Percentiles rank a stretch among this genome's conserved stretches.
phyloP scores from a whole-genome alignment of 2,797 vertebrate genomes.

The Fistularia commersonii region DNA sequence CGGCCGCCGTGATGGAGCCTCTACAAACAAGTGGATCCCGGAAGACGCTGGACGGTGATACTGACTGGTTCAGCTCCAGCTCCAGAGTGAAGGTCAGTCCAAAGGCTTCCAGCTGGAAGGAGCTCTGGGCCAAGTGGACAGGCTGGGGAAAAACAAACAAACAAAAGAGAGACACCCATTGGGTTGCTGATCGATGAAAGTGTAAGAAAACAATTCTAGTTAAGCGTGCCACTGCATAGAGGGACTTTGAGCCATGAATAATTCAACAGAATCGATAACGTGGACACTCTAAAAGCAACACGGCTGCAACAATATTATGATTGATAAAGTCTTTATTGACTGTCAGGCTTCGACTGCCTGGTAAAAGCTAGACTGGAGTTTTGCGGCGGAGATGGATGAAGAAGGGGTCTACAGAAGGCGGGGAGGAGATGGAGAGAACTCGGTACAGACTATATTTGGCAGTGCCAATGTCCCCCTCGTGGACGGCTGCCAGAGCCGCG shows the following conservation, averaged over 20 bases:
- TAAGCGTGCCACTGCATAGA: slow-evolving; percentile 14
- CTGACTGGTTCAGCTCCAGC: slow-evolving; percentile 93
- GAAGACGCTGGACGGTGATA: slow-evolving; percentile 36
- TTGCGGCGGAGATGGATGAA: slow-evolving; percentile 12
- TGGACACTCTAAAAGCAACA: slow-evolving; percentile 31
- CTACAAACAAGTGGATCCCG: slow-evolving; percentile 14
- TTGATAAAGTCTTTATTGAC: slow-evolving; percentile 49
- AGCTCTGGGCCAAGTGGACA: slow-evolving; percentile 88
- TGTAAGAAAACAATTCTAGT: slow-evolving; percentile 28
- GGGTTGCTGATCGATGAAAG: slow-evolving; percentile 25
- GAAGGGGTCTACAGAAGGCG: slow-evolving; percentile 21
- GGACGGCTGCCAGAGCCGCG: slow-evolving; percentile 34
- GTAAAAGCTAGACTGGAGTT: slow-evolving; percentile 18
- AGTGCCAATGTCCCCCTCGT: slow-evolving; percentile 23
- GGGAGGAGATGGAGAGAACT: slow-evolving; percentile 14
- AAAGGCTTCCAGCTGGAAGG: slow-evolving; percentile 91
- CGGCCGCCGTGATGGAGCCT: slow-evolving; percentile 43
- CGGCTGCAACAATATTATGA: slow-evolving; percentile 33
- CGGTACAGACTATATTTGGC: slow-evolving; percentile 31
- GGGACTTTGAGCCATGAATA: slow-evolving; percentile 44
- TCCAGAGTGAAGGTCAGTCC: slow-evolving; percentile 89
- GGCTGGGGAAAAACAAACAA: slow-evolving; percentile 65
- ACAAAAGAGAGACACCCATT: slow-evolving; percentile 19
- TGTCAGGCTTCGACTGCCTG: slow-evolving; percentile 10
- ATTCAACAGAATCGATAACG: slow-evolving; percentile 50